Conservation (phyloP, 2,888 invertebrate genomes). For the Clunio marinus region DNA sequence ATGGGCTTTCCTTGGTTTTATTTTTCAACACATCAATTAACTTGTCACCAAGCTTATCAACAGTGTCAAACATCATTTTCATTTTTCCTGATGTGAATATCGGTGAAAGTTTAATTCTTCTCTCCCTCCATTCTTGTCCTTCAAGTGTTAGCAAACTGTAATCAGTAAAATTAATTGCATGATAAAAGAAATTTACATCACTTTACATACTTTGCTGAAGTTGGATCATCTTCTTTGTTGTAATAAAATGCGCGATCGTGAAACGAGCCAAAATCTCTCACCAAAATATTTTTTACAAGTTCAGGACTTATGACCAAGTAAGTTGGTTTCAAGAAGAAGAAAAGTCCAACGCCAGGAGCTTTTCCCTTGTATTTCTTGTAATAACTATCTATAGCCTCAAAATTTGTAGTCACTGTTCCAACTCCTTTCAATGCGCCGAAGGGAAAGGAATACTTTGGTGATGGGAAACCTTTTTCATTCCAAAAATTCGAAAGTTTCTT, state of each 20-base stretch:
- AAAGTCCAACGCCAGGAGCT: slow-evolving; percentile 15
- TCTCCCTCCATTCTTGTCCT: slow-evolving; percentile 53
- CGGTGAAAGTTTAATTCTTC: slow-evolving; percentile 51
- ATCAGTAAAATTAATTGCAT: no score
- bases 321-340: slow-evolving; percentile 32
- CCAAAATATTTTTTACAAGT: slow-evolving; percentile 45
- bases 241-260: slow-evolving; percentile 46
- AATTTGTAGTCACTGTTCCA: neutral
- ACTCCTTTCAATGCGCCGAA: slow-evolving; percentile 17
- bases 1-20: neutral
- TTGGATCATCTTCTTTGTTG: slow-evolving; percentile 45
- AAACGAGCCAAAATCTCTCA: slow-evolving; percentile 49
- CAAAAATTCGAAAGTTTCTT: no score
- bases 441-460: neutral
- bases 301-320: slow-evolving; percentile 44
- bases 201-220: slow-evolving; percentile 42
- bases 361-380: slow-evolving; percentile 44
- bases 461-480: no score
- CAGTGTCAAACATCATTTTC: slow-evolving; percentile 50
- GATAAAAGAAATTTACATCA: no score
- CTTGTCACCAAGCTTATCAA: slow-evolving; percentile 41
- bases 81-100: slow-evolving; percentile 54
- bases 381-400: slow-evolving; percentile 33
- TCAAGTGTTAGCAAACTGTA: slow-evolving; percentile 50
- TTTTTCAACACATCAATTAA: neutral